Base-by-base conservation (phyloP, 2,888 invertebrate species). In the Clitarchus hookeri region DNA sequence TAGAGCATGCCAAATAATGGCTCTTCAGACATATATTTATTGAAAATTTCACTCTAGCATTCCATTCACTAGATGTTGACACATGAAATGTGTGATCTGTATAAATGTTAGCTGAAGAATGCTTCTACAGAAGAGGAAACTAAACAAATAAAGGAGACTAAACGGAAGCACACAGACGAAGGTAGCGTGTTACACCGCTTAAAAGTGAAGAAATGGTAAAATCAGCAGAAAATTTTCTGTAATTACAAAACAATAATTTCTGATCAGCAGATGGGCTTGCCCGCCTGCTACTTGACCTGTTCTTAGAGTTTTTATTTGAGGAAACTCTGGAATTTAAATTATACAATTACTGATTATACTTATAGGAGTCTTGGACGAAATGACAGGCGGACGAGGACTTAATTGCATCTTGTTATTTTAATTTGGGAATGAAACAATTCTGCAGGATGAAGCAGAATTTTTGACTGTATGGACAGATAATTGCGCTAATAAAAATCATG, bases 381-480 rank as follows among this genome's bases (percentile, higher is more conserved):
- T 48, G 16, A 80, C 54, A 27, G 82, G 84, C 16, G 84, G 85
- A 44, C 8, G 11, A 80, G 48, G 82, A 27, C 48, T 82, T 25
- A 85, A 85, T 25, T 48, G 36, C 82, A 80, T 85, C 44, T 26
- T 82, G 53, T 27, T 36, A 82, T 26, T 53, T 85, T 23, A 80
- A 1, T 0, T 85, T 82, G 79, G 82, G 11, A 54, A 53, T 4
- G 44, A 48, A 79, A 79, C 80, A 25, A 23, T 27, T 36, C 26
- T 82, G 48, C 25, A 25, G 36, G 54, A 8, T 44, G 82, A 85
- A 19, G 53, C 82, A 78, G 88, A 82, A 83, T 82, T 36, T 84
- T 85, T 88, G 80, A 88, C 87, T 85, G 85, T 88, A 44, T 89
- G 87, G 86, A 86, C 88, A 25, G 88, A 87, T 85, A 88, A 88